Evolutionary conservation across 2,113 vertebrate species (phyloP).

Genomic region (Mus musculus): GRCm39 chr1:136243001-136243500

Average conservation of each 20-base stretch:
- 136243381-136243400: neutral
- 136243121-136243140: neutral
- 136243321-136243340: neutral
- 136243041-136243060: neutral
- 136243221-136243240: constrained; percentile 14
- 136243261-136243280: neutral
- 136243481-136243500: neutral
- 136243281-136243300: neutral
- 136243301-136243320: neutral
- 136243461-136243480: neutral
- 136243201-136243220: neutral
- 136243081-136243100: neutral
- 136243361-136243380: constrained; percentile 38
- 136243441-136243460: neutral
- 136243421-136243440: neutral
- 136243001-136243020: too few species aligned
- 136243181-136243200: neutral
- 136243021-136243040: neutral
- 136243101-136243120: neutral
- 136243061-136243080: neutral
- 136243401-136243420: constrained; percentile 19
- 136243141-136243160: neutral
- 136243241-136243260: neutral
- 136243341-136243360: constrained; percentile 20
- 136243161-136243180: neutral